Evolutionary conservation across 92 coral and sea anemone species (phyloP).

Genomic region (Epizoanthus illoricatus): DNA sequence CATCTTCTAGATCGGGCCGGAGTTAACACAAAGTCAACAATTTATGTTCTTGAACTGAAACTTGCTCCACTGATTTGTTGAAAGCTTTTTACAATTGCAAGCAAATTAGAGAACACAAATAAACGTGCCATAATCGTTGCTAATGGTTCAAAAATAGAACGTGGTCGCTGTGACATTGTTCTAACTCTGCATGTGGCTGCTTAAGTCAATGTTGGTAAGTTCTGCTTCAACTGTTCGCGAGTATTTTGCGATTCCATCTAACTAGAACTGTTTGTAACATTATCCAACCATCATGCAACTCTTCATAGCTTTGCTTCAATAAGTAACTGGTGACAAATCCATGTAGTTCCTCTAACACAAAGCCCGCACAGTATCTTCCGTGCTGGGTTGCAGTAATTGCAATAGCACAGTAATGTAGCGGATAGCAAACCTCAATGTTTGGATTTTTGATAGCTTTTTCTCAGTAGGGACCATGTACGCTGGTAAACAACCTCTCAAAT

Average conservation of each 20-base stretch:
- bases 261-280: too few species aligned
- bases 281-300: too few species aligned
- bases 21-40: too few species aligned
- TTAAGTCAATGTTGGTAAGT: not conserved
- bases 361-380: conserved; percentile 3
- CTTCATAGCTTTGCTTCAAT: too few species aligned
- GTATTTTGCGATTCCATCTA: too few species aligned
- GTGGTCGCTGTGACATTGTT: not conserved
- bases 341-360: not conserved
- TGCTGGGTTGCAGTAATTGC: conserved; percentile 62
- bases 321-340: too few species aligned
- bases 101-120: not conserved
- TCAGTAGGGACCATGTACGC: conserved; percentile 74
- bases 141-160: conserved; percentile 1
- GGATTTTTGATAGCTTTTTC: conserved; percentile 92
- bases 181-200: conserved; percentile 9
- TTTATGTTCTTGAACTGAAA: not conserved
- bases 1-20: too few species aligned
- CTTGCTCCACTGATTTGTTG: not conserved
- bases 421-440: conserved; percentile 89
- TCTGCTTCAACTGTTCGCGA: conserved; percentile 17
- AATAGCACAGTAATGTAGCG: conserved; percentile 78
- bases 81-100: conserved; percentile 14
- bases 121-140: not conserved
- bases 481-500: conserved; percentile 84